These are phyloP conservation scores for Neostethus bicornis DNA, from an alignment of 2,797 vertebrate species.

Conservation along the genomic window DNA sequence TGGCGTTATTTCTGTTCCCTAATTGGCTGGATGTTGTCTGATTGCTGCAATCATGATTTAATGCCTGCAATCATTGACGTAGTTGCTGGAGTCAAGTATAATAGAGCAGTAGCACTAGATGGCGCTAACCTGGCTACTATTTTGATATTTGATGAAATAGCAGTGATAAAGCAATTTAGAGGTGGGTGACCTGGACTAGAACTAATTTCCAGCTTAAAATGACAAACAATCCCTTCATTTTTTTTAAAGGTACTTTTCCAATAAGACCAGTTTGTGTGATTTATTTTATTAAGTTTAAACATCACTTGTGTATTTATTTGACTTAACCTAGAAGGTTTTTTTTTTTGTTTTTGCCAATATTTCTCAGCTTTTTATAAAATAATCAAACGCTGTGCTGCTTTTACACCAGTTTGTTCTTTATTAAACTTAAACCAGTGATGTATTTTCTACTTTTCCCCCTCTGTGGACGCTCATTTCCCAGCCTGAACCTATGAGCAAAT, in stretches of 20 bases:
- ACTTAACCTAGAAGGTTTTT: constrained; percentile 11
- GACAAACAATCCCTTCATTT: constrained; percentile 56
- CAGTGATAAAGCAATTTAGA: constrained; percentile 1
- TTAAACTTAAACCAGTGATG: constrained; percentile 41
- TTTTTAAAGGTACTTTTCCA: constrained; percentile 33
- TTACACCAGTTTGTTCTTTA: constrained; percentile 33
- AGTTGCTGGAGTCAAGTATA: too few relatives aligned
- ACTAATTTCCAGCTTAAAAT: constrained; percentile 44
- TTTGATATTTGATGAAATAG: constrained; percentile 16
- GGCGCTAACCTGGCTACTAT: too few relatives aligned
- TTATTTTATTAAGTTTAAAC: constrained; percentile 29
- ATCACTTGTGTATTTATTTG: constrained; percentile 48
- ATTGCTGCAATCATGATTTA: too few relatives aligned
- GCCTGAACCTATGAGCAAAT: not conserved
- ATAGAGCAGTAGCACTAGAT: too few relatives aligned
- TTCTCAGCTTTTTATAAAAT: constrained; percentile 11
- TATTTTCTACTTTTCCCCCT: constrained; percentile 12
- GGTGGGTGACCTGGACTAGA: constrained; percentile 10
- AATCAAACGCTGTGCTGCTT: constrained; percentile 49
- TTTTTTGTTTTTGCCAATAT: constrained; percentile 32
- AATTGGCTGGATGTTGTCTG: too few relatives aligned
- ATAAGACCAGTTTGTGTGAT: constrained; percentile 15
- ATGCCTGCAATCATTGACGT: too few relatives aligned
- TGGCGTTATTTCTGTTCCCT: too few relatives aligned
- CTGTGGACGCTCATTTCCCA: not conserved